phyloP scores from a whole-genome alignment of 2,113 vertebrate genomes.

The Hippocampus barbouri region DNA sequence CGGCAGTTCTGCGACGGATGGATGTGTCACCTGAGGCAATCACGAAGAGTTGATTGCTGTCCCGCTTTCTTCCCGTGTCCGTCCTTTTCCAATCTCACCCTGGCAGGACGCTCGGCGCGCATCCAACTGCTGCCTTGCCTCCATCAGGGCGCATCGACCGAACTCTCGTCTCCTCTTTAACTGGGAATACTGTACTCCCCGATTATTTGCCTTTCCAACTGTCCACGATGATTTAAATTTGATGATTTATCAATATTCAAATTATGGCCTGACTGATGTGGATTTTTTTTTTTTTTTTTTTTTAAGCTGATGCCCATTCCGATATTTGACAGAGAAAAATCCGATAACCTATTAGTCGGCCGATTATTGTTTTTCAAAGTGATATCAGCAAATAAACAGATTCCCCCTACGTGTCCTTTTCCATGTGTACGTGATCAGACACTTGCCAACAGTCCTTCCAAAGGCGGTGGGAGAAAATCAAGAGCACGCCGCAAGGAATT shows the following conservation, averaged over 20 bases:
- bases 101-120: constrained; percentile 5
- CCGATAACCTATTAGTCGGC: too few relatives aligned
- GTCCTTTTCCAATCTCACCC: constrained; percentile 55
- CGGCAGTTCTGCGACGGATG: constrained; percentile 37
- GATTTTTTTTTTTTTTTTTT: too few relatives aligned
- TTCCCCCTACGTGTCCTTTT: not conserved
- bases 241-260: too few relatives aligned
- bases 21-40: constrained; percentile 64
- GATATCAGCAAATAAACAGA: too few relatives aligned
- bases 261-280: too few relatives aligned
- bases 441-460: constrained; percentile 10
- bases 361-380: too few relatives aligned
- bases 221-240: not conserved
- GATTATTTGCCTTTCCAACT: not conserved
- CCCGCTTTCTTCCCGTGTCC: constrained; percentile 49
- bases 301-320: too few relatives aligned
- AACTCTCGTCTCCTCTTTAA: constrained; percentile 8
- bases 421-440: constrained; percentile 19
- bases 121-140: constrained; percentile 31
- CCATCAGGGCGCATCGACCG: constrained; percentile 24
- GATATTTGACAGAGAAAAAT: too few relatives aligned
- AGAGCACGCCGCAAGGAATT: constrained; percentile 24
- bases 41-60: constrained; percentile 69
- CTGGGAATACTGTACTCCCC: not conserved
- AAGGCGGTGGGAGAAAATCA: not conserved